Conservation (phyloP, 2,888 invertebrate species). For the Brenthis daphne region DNA sequence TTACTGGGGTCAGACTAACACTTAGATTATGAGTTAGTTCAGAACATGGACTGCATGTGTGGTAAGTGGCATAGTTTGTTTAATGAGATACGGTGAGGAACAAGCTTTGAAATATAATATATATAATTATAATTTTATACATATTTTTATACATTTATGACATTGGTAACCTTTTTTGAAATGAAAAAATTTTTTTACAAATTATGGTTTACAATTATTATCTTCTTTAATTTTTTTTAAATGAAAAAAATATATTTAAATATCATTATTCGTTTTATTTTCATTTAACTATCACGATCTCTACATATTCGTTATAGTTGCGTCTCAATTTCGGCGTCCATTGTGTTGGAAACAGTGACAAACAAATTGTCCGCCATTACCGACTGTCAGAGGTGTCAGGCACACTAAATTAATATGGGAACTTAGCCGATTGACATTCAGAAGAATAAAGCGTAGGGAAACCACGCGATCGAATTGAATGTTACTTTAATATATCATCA, state of each 20-base stretch:
- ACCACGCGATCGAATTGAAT: constrained; percentile 33
- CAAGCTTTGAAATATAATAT: too few relatives aligned
- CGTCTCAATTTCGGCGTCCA: constrained; percentile 47
- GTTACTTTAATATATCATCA: constrained; percentile 1
- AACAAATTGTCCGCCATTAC: constrained; percentile 70
- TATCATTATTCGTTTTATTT: constrained; percentile 16
- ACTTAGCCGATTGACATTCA: constrained; percentile 64
- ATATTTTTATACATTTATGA: too few relatives aligned
- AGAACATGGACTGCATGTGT: too few relatives aligned
- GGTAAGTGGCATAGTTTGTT: too few relatives aligned
- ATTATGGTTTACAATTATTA: too few relatives aligned
- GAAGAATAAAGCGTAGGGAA: constrained; percentile 50
- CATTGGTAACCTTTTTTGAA: too few relatives aligned
- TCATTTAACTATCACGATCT: constrained; percentile 20
- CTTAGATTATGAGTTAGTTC: too few relatives aligned
- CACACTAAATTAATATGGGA: constrained; percentile 76
- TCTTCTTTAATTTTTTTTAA: not conserved
- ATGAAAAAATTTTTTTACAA: too few relatives aligned
- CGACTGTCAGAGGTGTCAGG: constrained; percentile 66
- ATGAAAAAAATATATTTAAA: not conserved
- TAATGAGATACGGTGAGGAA: too few relatives aligned
- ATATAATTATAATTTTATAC: too few relatives aligned
- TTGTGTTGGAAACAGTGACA: constrained; percentile 47
- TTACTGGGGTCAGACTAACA: too few relatives aligned
- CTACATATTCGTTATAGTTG: constrained; percentile 23